These are phyloP conservation scores for Rhipidura dahli DNA, from an alignment of 2,113 vertebrate species.

Conservation along the genomic window DNA sequence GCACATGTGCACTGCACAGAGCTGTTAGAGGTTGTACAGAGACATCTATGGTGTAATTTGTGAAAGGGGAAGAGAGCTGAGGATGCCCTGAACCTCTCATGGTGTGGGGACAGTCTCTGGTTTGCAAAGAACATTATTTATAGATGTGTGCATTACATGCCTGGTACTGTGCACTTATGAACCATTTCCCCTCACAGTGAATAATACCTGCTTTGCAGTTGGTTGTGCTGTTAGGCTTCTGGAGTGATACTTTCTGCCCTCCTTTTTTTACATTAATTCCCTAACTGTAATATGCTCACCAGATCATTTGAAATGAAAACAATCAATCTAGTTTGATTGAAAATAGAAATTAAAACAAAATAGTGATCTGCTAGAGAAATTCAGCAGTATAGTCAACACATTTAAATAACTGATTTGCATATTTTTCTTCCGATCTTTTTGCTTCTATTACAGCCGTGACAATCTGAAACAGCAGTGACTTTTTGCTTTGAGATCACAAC, in stretches of 20 bases:
- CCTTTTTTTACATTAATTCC: neutral
- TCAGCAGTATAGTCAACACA: neutral
- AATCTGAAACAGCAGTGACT: neutral
- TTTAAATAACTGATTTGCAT: neutral
- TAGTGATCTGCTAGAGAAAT: neutral
- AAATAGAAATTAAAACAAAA: neutral
- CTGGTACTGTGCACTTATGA: neutral
- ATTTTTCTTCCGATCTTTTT: neutral
- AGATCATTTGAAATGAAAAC: constrained; percentile 8
- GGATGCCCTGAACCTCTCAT: neutral
- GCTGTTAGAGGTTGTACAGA: neutral
- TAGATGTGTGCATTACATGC: neutral
- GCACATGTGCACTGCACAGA: neutral
- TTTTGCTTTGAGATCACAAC: neutral
- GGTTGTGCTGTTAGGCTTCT: neutral
- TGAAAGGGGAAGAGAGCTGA: neutral
- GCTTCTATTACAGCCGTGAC: neutral
- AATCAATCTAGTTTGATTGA: neutral
- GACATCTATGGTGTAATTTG: fast-evolving
- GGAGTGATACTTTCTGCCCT: neutral
- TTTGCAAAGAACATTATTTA: neutral
- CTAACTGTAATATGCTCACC: neutral
- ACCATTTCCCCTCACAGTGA: neutral
- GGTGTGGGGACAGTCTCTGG: neutral
- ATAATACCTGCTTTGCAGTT: neutral